Base-by-base conservation (phyloP, 2,113 vertebrate genomes). In the Misgurnus anguillicaudatus region DNA sequence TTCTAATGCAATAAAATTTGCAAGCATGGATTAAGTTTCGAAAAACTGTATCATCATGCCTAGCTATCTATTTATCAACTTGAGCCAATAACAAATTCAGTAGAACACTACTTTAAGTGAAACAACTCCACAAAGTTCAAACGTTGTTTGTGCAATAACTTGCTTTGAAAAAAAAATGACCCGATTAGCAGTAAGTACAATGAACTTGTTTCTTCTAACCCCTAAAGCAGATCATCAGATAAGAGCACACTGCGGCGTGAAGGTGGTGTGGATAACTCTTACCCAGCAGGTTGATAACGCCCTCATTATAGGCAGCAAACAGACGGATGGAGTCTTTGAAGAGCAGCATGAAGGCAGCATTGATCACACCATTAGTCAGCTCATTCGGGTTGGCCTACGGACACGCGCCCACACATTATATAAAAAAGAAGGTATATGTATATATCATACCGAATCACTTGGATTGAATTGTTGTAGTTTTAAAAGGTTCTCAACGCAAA, bases 311-410 rank as follows among this genome's bases (percentile, higher is more conserved):
- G 80, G 94, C 96, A 81, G 95, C 95, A 89, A 98, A 99, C 89
- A 99, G 95, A 87, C 94, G 91, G 85, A 98, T 95, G 87, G 95
- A 96, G 93, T 98, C 97, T 91, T 97, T 98, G 89, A 98, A 98
- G 84, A 99, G 96, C 78, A 98, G 93, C 94, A 95, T 95, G 92
- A 98, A 99, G 88, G 95, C 97, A 53, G 96, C 94, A 86, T 94
- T 96, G 90, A 98, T 96, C 89, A 98, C 95, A 41, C 94, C 93
- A 83, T 98, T 99, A 78, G 94, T 97, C 82, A 99, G 89, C 90
- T 98, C 95, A 61, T 97, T 96, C 79, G 95, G 93, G 85, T 95
- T 96, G 89, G 95, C 96, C 97, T 98, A 88, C 19, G 55, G 67
- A 86, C 65, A 77, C 55, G 79, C 6, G 48, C 36, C 62, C 57